A percentile compares a stretch with the other conserved stretches of the same genome.
phyloP scores from a whole-genome alignment of 2,797 vertebrate species.

The Syncerus caffer region DNA sequence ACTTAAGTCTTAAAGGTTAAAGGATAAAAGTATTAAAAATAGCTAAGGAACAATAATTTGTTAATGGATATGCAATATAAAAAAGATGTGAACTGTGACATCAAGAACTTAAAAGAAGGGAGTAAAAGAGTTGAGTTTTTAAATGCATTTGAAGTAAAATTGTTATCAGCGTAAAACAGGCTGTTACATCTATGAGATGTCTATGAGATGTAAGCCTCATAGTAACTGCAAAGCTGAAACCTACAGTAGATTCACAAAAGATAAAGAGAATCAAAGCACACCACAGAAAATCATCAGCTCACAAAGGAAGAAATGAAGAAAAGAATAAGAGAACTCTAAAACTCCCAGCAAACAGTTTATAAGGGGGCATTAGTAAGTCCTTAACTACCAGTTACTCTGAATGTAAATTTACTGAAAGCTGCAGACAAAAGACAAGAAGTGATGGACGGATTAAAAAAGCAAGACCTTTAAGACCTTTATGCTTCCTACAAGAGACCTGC shows the following conservation, averaged over 20 bases:
- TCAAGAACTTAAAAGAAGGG: background rate
- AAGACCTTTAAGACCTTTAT: background rate
- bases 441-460: background rate
- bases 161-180: background rate
- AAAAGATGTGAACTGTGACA: background rate
- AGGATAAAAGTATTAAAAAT: background rate
- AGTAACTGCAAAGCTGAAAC: background rate
- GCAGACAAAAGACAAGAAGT: background rate
- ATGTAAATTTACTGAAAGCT: background rate
- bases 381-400: background rate
- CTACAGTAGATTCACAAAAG: background rate
- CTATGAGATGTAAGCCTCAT: background rate
- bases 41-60: background rate
- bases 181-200: background rate
- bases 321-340: background rate
- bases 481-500: background rate
- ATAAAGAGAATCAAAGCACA: background rate
- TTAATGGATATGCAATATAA: background rate
- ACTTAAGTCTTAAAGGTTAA: background rate
- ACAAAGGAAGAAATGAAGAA: background rate
- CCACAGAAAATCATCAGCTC: background rate
- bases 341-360: background rate
- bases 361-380: background rate
- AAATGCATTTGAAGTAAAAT: background rate
- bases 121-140: background rate